Percentiles rank a stretch among this genome's conserved stretches.
Evolutionary conservation across 2,113 vertebrate genomes (phyloP).

Genomic region (Crotalus tigris): DNA sequence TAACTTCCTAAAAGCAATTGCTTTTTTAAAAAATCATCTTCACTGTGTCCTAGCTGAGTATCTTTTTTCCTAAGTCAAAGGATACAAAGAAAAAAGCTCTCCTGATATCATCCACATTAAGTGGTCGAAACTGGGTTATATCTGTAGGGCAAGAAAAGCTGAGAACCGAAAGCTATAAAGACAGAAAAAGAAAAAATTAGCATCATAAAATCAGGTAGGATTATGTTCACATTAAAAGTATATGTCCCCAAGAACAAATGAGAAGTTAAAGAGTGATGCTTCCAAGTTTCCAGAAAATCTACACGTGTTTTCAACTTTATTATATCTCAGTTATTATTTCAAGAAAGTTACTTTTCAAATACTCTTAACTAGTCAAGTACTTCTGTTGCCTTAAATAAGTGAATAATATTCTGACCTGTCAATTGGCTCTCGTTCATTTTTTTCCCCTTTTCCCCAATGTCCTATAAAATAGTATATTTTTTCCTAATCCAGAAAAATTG

Average conservation of each 20-base stretch:
- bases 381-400: background rate
- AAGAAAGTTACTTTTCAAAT: conserved; percentile 39
- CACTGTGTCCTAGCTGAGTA: background rate
- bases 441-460: conserved; percentile 15
- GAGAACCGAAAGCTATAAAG: conserved; percentile 77
- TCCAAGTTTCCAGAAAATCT: conserved; percentile 13
- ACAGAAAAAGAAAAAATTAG: conserved; percentile 43
- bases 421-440: conserved; percentile 25
- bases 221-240: conserved; percentile 20
- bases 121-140: conserved; percentile 80
- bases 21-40: background rate
- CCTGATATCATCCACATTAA: conserved; percentile 84
- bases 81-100: conserved; percentile 97
- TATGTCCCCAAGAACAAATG: conserved; percentile 32
- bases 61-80: conserved; percentile 53
- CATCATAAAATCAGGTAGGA: background rate
- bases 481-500: conserved; percentile 28
- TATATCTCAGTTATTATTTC: conserved; percentile 47
- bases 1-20: background rate
- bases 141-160: conserved; percentile 81
- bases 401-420: conserved; percentile 24
- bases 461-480: background rate
- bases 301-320: conserved; percentile 39
- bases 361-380: conserved; percentile 31
- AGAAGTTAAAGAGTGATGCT: conserved; percentile 39